Evolutionary conservation across 1,140 invertebrate genomes (phyloP).

Genomic region (Episyrphus balteatus): DNA sequence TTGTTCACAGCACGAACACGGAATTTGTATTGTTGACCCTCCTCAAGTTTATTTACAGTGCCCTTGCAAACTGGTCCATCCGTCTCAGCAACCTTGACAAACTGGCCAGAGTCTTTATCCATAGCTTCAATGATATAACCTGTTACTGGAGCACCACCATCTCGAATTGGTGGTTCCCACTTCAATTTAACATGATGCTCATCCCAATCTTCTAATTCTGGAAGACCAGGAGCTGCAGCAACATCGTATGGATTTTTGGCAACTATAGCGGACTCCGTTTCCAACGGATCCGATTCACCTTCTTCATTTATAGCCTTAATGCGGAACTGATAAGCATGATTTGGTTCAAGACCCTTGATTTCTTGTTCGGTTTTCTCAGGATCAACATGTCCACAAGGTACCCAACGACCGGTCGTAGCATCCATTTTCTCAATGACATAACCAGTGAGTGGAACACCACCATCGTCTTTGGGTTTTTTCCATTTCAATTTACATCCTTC

Average conservation of each 20-base stretch:
- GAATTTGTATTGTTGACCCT: slow-evolving; percentile 94
- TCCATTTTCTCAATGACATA: slow-evolving; percentile 93
- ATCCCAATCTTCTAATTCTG: slow-evolving; percentile 88
- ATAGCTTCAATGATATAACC: slow-evolving; percentile 77
- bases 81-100: slow-evolving; percentile 60
- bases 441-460: slow-evolving; percentile 79
- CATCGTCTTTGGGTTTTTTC: slow-evolving; percentile 92
- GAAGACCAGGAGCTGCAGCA: slow-evolving; percentile 78
- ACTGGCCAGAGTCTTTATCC: slow-evolving; percentile 48
- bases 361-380: slow-evolving; percentile 76
- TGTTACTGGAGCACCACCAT: slow-evolving; percentile 93
- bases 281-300: slow-evolving; percentile 86
- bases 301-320: slow-evolving; percentile 93
- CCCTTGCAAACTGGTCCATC: slow-evolving; percentile 67
- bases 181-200: slow-evolving; percentile 86
- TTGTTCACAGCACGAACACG: slow-evolving; percentile 90
- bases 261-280: slow-evolving; percentile 70
- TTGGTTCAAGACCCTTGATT: slow-evolving; percentile 80
- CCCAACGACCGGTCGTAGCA: slow-evolving; percentile 72
- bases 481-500: slow-evolving; percentile 91
- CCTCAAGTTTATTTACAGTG: slow-evolving; percentile 76
- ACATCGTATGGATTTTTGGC: slow-evolving; percentile 96
- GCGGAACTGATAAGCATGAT: slow-evolving; percentile 89
- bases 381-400: slow-evolving; percentile 75
- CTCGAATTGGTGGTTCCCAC: slow-evolving; percentile 90